Evolutionary conservation across 2,888 invertebrate species (phyloP).

Genomic region (Dynastes grantii): DNA sequence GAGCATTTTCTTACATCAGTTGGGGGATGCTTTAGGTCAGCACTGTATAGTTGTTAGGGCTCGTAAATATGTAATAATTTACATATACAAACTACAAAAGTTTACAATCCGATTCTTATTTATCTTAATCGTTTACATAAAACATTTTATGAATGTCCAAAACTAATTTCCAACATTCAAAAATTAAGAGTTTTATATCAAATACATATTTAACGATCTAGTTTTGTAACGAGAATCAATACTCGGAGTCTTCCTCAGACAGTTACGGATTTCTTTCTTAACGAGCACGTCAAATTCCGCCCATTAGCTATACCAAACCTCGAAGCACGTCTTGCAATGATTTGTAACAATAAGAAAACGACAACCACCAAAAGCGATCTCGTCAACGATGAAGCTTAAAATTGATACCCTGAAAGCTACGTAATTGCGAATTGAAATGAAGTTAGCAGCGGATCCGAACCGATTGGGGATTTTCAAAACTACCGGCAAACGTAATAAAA

Average conservation of each 20-base stretch:
- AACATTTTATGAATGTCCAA: too few species aligned
- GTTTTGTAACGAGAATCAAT: background rate
- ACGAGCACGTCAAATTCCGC: background rate
- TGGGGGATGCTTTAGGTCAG: too few species aligned
- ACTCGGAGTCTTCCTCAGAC: background rate
- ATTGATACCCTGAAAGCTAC: background rate
- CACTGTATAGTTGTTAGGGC: too few species aligned
- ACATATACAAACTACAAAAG: too few species aligned
- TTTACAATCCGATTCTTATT: too few species aligned
- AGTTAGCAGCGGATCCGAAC: background rate
- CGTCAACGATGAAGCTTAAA: background rate
- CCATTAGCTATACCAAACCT: background rate
- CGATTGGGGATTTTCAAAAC: background rate
- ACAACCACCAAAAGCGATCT: background rate
- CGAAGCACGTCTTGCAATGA: background rate
- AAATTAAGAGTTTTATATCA: background rate
- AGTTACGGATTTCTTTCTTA: background rate
- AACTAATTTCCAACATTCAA: background rate
- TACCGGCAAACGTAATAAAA: constrained; percentile 3
- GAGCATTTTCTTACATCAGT: too few species aligned
- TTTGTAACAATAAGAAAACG: background rate
- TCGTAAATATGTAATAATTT: too few species aligned
- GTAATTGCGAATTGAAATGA: background rate
- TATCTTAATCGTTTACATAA: too few species aligned
- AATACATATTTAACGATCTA: background rate